Conservation (phyloP, 2,113 vertebrate genomes). For the Chaetodon auriga region DNA sequence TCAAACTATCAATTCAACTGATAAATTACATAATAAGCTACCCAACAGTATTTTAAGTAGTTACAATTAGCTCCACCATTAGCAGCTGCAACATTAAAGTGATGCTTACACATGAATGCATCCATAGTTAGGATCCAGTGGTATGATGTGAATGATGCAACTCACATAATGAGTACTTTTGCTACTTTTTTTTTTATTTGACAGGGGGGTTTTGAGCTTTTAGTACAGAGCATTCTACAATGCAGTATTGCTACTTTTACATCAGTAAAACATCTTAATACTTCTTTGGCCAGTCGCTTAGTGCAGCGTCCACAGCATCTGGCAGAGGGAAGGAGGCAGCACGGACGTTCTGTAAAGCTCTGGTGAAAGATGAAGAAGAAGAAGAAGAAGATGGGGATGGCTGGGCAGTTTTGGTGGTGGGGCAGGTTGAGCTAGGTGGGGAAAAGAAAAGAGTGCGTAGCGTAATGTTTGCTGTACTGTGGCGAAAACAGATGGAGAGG, state of each 20-base stretch:
- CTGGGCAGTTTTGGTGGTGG: constrained; percentile 10
- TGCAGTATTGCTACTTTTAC: background rate
- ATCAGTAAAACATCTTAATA: background rate
- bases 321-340: constrained; percentile 29
- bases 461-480: constrained; percentile 44
- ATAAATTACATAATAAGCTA: background rate
- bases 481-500: constrained; percentile 45
- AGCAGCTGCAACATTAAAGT: background rate
- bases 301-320: constrained; percentile 41
- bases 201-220: background rate
- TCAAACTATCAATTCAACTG: background rate
- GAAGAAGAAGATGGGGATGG: background rate
- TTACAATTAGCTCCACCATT: too few species aligned
- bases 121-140: background rate
- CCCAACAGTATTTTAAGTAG: background rate
- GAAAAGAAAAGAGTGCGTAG: constrained; percentile 25
- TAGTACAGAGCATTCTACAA: background rate
- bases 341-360: constrained; percentile 31
- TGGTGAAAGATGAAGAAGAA: constrained; percentile 2
- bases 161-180: too few species aligned
- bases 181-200: too few species aligned
- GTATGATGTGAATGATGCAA: background rate
- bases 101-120: background rate
- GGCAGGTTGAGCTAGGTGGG: constrained; percentile 29
- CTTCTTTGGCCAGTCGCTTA: constrained; percentile 23